phyloP scores from a whole-genome alignment of 23 tunicate genomes.

The Trididemnum miniatum region DNA sequence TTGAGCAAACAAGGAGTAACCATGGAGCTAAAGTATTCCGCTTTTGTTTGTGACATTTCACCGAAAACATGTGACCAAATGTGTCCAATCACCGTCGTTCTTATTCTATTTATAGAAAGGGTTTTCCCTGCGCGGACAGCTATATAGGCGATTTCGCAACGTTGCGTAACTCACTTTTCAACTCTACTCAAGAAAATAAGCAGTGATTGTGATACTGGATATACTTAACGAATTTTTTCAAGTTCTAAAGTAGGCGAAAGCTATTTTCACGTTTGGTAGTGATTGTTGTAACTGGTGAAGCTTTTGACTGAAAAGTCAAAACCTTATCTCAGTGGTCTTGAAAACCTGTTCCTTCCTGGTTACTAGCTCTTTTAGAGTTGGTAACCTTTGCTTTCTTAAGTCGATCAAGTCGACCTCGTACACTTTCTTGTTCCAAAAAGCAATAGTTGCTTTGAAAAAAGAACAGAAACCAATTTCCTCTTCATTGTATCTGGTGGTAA shows the following conservation, averaged over 20 bases:
- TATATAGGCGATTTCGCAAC: neutral
- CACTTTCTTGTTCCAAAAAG: no score
- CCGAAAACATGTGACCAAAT: no score
- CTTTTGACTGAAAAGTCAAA: slow-evolving; percentile 4
- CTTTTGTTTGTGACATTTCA: no score
- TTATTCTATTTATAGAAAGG: neutral
- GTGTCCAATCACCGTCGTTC: no score
- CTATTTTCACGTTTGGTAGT: no score
- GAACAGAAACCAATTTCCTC: slow-evolving; percentile 1
- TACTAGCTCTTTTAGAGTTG: slow-evolving; percentile 43
- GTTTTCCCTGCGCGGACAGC: neutral
- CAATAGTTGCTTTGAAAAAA: no score
- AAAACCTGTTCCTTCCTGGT: slow-evolving; percentile 1
- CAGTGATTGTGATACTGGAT: neutral
- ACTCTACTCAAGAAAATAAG: neutral
- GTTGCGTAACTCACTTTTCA: neutral
- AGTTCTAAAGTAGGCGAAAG: no score
- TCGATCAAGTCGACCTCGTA: neutral
- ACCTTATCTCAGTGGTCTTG: neutral
- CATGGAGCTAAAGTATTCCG: no score
- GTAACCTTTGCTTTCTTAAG: slow-evolving; percentile 22
- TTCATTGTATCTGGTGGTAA: slow-evolving; percentile 17
- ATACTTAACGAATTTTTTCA: no score
- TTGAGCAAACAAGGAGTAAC: no score
- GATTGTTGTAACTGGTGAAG: neutral